Evolutionary conservation across 2,113 vertebrate species (phyloP).

Genomic region (Periophthalmodon schlosseri): DNA sequence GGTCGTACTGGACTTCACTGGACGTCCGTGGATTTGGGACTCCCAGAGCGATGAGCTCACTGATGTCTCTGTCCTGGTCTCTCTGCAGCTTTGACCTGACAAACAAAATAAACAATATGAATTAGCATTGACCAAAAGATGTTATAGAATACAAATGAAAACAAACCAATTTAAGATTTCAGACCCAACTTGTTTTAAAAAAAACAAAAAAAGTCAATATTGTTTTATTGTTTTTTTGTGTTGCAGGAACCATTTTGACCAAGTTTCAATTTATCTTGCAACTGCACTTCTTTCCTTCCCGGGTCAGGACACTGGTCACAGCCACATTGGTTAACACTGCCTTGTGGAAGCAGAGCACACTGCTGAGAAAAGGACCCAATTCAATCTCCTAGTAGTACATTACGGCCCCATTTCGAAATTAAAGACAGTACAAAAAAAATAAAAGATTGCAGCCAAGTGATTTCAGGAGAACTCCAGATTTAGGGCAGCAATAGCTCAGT

Average conservation of each 20-base stretch:
- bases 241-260: not conserved
- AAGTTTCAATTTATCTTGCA: not conserved
- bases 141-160: not conserved
- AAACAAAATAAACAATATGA: not conserved
- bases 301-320: no score
- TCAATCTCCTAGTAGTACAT: not conserved
- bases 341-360: no score
- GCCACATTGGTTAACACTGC: no score
- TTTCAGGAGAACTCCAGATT: not conserved
- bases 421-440: not conserved
- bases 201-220: no score
- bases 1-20: slow-evolving; percentile 92
- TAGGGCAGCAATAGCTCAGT: not conserved
- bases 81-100: slow-evolving; percentile 93
- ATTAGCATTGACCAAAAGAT: not conserved
- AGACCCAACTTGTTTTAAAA: not conserved
- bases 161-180: not conserved
- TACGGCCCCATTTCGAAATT: not conserved
- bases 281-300: not conserved
- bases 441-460: not conserved
- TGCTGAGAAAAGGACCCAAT: not conserved
- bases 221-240: not conserved
- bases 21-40: slow-evolving; percentile 89
- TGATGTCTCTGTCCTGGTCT: slow-evolving; percentile 97
- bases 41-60: slow-evolving; percentile 93